A percentile compares a stretch with the other conserved stretches of the same genome.
phyloP scores from a whole-genome alignment of 2,888 invertebrate genomes.

The Cerastoderma edule region DNA sequence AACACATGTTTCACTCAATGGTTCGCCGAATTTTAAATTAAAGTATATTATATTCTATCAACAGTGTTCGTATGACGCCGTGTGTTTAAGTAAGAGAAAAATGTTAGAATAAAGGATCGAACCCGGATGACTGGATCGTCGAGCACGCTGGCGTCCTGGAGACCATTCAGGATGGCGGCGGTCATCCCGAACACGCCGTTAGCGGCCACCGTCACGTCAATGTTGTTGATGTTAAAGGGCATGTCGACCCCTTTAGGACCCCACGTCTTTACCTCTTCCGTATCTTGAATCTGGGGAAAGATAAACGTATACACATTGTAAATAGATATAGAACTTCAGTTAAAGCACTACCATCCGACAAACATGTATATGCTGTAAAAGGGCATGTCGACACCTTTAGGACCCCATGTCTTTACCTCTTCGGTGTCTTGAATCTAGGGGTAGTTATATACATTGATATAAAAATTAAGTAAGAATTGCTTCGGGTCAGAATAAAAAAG shows the following conservation, averaged over 20 bases:
- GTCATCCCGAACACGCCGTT: slow-evolving; percentile 76
- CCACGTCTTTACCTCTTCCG: slow-evolving; percentile 62
- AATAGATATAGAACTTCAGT: no score
- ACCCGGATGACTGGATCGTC: slow-evolving; percentile 70
- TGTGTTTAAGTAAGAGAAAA: no score
- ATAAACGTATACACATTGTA: no score
- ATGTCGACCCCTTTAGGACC: slow-evolving; percentile 67
- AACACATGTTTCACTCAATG: no score
- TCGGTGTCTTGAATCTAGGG: slow-evolving; percentile 72
- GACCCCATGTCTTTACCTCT: slow-evolving; percentile 60
- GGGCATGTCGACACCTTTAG: slow-evolving; percentile 71
- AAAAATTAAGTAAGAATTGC: no score
- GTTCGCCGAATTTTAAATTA: no score
- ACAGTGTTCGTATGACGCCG: no score
- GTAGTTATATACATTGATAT: no score
- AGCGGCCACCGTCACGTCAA: slow-evolving; percentile 77
- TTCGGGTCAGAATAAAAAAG: no score
- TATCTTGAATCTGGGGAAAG: slow-evolving; percentile 73
- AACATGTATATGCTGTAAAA: slow-evolving; percentile 77
- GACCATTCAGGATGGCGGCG: slow-evolving; percentile 67
- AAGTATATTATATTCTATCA: no score
- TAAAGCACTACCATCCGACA: no score
- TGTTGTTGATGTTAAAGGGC: slow-evolving; percentile 77
- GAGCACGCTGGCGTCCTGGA: slow-evolving; percentile 62
- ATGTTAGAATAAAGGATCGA: no score